phyloP scores from a whole-genome alignment of 2,888 invertebrate species.

The Calliphora vomitoria region DNA sequence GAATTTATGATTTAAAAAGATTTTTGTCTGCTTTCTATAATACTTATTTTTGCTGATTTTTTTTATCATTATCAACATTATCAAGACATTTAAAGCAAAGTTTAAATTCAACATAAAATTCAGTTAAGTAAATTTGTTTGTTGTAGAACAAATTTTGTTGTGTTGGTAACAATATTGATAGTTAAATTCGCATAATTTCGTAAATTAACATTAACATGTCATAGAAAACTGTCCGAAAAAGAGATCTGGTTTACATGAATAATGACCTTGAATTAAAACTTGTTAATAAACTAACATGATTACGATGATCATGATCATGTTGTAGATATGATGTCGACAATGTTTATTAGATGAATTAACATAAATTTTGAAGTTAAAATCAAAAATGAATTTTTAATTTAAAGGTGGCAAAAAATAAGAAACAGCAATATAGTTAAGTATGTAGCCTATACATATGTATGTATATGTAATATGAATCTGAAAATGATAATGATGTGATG shows the following conservation, averaged over 20 bases:
- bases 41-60: too few relatives aligned
- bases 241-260: constrained; percentile 48
- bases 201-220: constrained; percentile 21
- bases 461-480: not conserved
- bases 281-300: not conserved
- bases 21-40: too few relatives aligned
- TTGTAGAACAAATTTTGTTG: constrained; percentile 7
- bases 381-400: not conserved
- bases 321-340: not conserved
- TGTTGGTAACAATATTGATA: not conserved
- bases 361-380: not conserved
- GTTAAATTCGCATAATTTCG: constrained; percentile 38
- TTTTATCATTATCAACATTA: too few relatives aligned
- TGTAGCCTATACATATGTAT: too few relatives aligned
- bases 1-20: too few relatives aligned
- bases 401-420: constrained; percentile 9
- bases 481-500: constrained; percentile 2
- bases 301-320: not conserved
- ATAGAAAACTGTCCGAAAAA: not conserved
- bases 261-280: constrained; percentile 42
- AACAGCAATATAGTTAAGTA: not conserved
- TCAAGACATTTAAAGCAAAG: too few relatives aligned
- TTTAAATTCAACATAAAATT: too few relatives aligned
- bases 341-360: constrained; percentile 12
- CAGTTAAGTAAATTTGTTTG: not conserved